Conservation (phyloP, 2,113 vertebrate genomes). For the Pongo pygmaeus region DNA sequence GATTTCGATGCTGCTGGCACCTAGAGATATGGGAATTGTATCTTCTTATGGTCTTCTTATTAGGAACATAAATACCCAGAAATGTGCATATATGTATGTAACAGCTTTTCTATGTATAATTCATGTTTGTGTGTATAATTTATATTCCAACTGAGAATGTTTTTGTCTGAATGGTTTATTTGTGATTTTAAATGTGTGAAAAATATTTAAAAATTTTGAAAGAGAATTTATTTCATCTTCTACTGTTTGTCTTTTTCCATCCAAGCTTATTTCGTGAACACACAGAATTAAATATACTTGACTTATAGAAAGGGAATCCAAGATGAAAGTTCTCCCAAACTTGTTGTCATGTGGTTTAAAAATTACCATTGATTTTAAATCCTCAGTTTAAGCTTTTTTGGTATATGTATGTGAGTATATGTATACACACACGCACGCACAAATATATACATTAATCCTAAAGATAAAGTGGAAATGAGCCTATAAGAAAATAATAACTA, state of each 20-base stretch:
- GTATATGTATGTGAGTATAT: neutral
- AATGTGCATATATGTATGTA: neutral
- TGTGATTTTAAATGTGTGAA: constrained; percentile 13
- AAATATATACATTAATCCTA: neutral
- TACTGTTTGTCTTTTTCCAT: constrained; percentile 21
- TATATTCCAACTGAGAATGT: constrained; percentile 17
- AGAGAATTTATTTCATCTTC: constrained; percentile 12
- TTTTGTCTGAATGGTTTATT: constrained; percentile 57
- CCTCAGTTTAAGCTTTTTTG: neutral
- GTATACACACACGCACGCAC: neutral
- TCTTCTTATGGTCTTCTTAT: neutral
- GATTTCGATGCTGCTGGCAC: constrained; percentile 19
- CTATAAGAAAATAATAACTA: neutral
- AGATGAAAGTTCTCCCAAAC: neutral
- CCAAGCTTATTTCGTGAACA: neutral
- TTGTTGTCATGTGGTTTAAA: constrained; percentile 39
- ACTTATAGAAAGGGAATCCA: constrained; percentile 38
- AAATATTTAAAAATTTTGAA: neutral
- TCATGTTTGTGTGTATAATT: constrained; percentile 24
- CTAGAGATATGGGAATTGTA: neutral
- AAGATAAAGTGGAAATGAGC: constrained; percentile 1
- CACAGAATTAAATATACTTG: constrained; percentile 45
- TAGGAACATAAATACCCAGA: neutral
- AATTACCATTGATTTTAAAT: constrained; percentile 9
- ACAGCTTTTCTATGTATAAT: constrained; percentile 34